Evolutionary conservation across 2,113 vertebrate genomes (phyloP), one percentile per base, ranked within the genome.

Genomic region (Stegastes partitus): DNA sequence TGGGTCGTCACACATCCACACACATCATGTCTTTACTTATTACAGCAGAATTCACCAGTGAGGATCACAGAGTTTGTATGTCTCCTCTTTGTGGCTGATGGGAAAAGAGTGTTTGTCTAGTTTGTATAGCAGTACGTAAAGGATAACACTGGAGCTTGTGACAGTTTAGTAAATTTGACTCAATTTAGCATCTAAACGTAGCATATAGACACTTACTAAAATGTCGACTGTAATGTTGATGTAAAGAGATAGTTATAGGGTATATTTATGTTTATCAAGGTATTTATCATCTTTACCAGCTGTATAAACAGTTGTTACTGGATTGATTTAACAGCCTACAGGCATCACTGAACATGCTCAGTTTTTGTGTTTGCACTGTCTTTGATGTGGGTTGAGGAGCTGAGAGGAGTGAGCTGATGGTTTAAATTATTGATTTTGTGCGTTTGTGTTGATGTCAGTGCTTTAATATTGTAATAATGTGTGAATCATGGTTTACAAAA

Each of bases 1-100:
- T 99, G 96, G 79, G 97, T 92, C 25, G 19, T 6, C 25, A 50
- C 19, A 22, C n/a, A 7, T 3, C 22, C 3, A 44, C 37, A 22
- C 10, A 23, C 19, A 19, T 22, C 12, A 2, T 42, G 8, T 26
- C 1, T 22, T 63, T 9, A 6, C 26, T 10, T 12, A 22, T 61
- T n/a, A 0, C n/a, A 28, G 15, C 25, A 11, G 18, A 54, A 62
- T 37, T 22, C 5, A 5, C 9, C 4, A 4, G 22, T 4, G 23
- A n/a, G 16, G 26, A n/a, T 21, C 1, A 11, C 53, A 51, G 1
- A 10, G 22, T 44, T 0, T 18, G 42, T 45, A 45, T 59, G 11
- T 42, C 64, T 19, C 12, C 26, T 53, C 8, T 53, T 47, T 18
- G 44, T 47, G 44, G 16, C 44, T n/a, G 5, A 49, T 49, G 47